These are phyloP conservation scores for Euplexia lucipara DNA, from an alignment of 2,888 invertebrate species.

Conservation along the genomic window DNA sequence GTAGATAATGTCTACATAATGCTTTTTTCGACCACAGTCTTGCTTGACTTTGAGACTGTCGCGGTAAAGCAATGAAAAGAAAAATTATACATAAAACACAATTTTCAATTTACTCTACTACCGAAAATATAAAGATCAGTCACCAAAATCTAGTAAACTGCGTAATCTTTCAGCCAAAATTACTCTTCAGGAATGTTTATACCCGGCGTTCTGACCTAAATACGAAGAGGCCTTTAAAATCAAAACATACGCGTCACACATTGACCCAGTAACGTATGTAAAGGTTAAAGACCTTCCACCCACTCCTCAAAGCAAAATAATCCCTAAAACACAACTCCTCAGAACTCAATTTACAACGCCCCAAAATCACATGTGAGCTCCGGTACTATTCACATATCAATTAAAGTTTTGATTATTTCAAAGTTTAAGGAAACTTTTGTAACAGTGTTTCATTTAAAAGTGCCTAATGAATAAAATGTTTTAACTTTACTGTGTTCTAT, in stretches of 20 bases:
- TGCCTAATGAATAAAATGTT: conserved; percentile 48
- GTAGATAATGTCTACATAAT: too few species aligned
- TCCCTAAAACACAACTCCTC: conserved; percentile 54
- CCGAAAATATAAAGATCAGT: conserved; percentile 1
- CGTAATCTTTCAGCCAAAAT: conserved; percentile 32
- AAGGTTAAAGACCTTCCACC: conserved; percentile 80
- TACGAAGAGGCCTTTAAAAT: conserved; percentile 72
- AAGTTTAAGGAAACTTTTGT: conserved; percentile 63
- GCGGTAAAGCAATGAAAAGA: too few species aligned
- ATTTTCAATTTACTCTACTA: not conserved
- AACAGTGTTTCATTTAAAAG: conserved; percentile 60
- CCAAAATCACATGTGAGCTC: conserved; percentile 50
- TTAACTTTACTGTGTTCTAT: conserved; percentile 27
- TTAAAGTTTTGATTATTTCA: conserved; percentile 71
- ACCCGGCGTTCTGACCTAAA: conserved; percentile 72
- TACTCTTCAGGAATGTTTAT: conserved; percentile 42
- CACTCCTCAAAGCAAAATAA: conserved; percentile 58
- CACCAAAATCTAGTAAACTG: not conserved
- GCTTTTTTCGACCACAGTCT: too few species aligned
- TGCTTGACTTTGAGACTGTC: too few species aligned
- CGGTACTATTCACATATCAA: conserved; percentile 66
- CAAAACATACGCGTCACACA: conserved; percentile 78
- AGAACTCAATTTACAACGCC: conserved; percentile 58
- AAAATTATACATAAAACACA: not conserved
- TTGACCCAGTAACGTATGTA: conserved; percentile 81